phyloP scores from a whole-genome alignment of 2,797 vertebrate genomes.

The Halcyon badia region DNA sequence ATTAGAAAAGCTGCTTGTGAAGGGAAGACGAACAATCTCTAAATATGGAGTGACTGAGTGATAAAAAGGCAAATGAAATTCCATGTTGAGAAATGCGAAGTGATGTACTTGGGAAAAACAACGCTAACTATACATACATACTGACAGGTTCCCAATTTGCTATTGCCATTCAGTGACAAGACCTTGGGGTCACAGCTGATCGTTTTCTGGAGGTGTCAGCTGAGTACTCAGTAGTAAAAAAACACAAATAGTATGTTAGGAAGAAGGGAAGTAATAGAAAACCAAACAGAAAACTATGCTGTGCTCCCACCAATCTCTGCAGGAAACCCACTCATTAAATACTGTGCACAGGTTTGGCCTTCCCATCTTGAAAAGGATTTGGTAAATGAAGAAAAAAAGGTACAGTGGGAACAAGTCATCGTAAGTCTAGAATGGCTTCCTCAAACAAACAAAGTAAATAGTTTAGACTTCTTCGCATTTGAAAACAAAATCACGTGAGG shows the following conservation, averaged over 20 bases:
- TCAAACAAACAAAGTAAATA: background rate
- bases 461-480: background rate
- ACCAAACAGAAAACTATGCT: background rate
- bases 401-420: background rate
- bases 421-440: background rate
- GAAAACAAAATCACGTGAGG: background rate
- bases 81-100: constrained; percentile 53
- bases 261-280: constrained; percentile 47
- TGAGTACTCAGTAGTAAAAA: constrained; percentile 32
- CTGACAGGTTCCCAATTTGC: constrained; percentile 48
- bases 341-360: background rate
- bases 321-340: background rate
- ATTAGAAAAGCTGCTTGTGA: constrained; percentile 48
- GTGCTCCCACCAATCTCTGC: background rate
- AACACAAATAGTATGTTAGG: constrained; percentile 4
- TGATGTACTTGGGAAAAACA: constrained; percentile 40
- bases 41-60: background rate
- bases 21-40: background rate
- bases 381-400: background rate
- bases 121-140: constrained; percentile 8
- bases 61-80: constrained; percentile 59
- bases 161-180: constrained; percentile 9
- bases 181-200: constrained; percentile 37
- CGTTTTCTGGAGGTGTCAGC: constrained; percentile 41
- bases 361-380: background rate